Percentiles rank a stretch among this genome's conserved stretches.
Conservation (phyloP, 2,888 invertebrate species). For the Bursaphelenchus okinawaensis region DNA sequence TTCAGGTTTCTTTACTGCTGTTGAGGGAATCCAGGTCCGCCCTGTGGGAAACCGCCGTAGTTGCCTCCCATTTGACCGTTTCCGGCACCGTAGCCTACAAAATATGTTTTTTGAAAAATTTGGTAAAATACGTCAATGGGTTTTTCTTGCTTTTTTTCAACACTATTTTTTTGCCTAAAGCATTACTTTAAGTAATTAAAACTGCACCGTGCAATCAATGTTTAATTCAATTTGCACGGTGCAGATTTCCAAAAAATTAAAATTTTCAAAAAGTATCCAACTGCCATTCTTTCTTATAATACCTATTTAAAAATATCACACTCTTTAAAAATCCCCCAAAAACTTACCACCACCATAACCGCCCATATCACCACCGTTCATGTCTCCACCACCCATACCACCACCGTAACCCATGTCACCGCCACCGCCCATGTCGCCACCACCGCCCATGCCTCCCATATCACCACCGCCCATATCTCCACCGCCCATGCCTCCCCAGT, state of each 20-base stretch:
- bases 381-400: slow-evolving; percentile 31
- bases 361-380: slow-evolving; percentile 33
- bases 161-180: too few relatives aligned
- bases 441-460: slow-evolving; percentile 24
- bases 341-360: slow-evolving; percentile 35
- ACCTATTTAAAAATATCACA: slow-evolving; percentile 12
- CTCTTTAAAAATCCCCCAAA: too few relatives aligned
- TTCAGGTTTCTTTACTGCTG: neutral
- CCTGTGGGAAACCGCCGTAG: slow-evolving; percentile 6
- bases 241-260: too few relatives aligned
- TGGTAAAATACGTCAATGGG: neutral
- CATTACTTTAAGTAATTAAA: too few relatives aligned
- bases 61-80: slow-evolving; percentile 35
- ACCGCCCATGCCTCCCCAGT: slow-evolving; percentile 42
- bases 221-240: too few relatives aligned
- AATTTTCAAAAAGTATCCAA: too few relatives aligned
- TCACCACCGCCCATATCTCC: slow-evolving; percentile 25
- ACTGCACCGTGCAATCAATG: too few relatives aligned
- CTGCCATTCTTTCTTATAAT: too few relatives aligned
- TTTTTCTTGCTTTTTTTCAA: too few relatives aligned
- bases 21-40: neutral
- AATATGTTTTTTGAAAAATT: neutral
- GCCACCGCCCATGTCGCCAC: slow-evolving; percentile 19
- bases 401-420: slow-evolving; percentile 19
- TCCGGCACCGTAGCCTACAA: slow-evolving; percentile 28